Conservation (phyloP, 2,888 invertebrate genomes). For the Erebia aethiops region DNA sequence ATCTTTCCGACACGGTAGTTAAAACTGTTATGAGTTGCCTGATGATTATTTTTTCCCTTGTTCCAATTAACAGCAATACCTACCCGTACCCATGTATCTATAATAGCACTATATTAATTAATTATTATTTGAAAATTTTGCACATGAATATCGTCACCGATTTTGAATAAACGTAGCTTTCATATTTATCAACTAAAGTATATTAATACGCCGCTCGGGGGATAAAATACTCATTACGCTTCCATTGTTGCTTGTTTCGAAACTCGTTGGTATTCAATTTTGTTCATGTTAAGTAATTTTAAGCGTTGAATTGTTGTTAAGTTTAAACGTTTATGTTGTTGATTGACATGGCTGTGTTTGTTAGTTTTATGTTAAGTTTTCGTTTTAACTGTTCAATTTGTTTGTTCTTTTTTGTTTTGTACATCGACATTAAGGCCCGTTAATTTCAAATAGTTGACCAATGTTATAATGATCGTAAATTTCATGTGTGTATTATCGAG, state of each 20-base stretch:
- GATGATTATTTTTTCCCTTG: conserved; percentile 58
- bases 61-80: conserved; percentile 8
- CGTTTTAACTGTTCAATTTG: conserved; percentile 63
- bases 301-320: conserved; percentile 79
- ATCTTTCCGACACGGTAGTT: conserved; percentile 26
- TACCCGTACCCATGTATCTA: neutral
- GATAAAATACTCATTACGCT: conserved; percentile 68
- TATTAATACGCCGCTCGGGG: conserved; percentile 47
- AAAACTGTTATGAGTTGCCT: conserved; percentile 40
- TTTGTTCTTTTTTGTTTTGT: conserved; percentile 58
- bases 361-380: conserved; percentile 83
- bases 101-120: neutral
- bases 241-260: conserved; percentile 50
- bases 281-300: conserved; percentile 70
- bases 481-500: conserved; percentile 32
- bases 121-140: conserved; percentile 27
- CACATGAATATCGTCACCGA: conserved; percentile 20
- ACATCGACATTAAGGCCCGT: conserved; percentile 75
- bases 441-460: conserved; percentile 39
- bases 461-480: conserved; percentile 12
- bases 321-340: conserved; percentile 68
- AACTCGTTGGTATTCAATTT: conserved; percentile 48
- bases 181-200: conserved; percentile 41
- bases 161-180: conserved; percentile 41
- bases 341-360: conserved; percentile 77